A percentile compares a stretch with the other conserved stretches of the same genome.
Evolutionary conservation across 1,140 invertebrate species (phyloP).

Genomic region (Eubasilissa regina): DNA sequence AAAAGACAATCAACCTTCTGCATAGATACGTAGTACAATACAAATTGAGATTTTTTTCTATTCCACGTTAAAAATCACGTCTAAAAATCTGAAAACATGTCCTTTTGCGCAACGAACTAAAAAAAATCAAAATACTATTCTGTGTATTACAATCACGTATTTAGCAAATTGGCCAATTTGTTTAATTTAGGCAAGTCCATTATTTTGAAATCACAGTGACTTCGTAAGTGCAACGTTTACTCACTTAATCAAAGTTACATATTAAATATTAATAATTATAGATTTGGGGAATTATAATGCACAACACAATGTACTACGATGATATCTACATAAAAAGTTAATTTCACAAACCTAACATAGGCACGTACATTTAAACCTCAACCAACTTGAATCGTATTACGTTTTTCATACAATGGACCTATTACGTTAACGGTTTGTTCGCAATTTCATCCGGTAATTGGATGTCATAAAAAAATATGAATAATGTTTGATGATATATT

Average conservation of each 20-base stretch:
- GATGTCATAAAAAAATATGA: slow-evolving; percentile 16
- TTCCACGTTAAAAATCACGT: too few relatives aligned
- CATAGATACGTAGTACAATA: too few relatives aligned
- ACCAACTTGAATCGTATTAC: slow-evolving; percentile 1
- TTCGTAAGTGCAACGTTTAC: too few relatives aligned
- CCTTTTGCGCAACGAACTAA: too few relatives aligned
- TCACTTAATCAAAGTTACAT: too few relatives aligned
- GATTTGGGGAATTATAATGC: too few relatives aligned
- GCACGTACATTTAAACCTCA: neutral
- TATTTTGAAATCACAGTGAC: neutral
- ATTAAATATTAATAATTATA: too few relatives aligned
- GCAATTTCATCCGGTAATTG: slow-evolving; percentile 11
- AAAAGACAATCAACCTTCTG: neutral
- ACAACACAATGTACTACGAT: too few relatives aligned
- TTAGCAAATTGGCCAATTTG: slow-evolving; percentile 30
- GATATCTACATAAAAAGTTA: too few relatives aligned
- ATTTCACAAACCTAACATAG: too few relatives aligned
- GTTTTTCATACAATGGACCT: slow-evolving; percentile 21
- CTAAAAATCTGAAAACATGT: too few relatives aligned
- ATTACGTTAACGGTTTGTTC: slow-evolving; percentile 23
- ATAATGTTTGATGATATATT: neutral
- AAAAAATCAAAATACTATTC: neutral
- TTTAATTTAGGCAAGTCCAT: neutral
- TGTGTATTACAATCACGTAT: neutral
- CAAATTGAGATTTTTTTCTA: too few relatives aligned